Base-by-base conservation (phyloP, 1,140 invertebrate genomes). In the Brachionus manjavacas region DNA sequence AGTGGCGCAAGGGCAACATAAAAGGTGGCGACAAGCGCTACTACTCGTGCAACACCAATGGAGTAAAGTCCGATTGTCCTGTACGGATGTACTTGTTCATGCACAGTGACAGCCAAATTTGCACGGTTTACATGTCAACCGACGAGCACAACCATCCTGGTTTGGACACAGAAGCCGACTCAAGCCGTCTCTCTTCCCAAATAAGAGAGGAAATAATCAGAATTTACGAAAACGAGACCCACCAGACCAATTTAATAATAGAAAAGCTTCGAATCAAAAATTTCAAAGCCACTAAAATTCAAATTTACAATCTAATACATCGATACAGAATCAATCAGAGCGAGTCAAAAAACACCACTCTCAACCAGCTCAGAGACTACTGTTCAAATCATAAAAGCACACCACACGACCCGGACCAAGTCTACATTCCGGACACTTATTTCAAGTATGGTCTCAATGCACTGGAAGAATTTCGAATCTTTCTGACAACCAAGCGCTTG, bases 191-290 rank as follows among this genome's bases (percentile, higher is more conserved):
- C 1, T 70, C 66, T 11, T 11, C 7, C 1, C 12, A 70, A 31
- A 31, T 70, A 1, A 28, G 31, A 4, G 12, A 70, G 12, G 66
- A 70, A 70, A 70, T 70, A 28, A 70, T 70, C 31, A 8, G 66
- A 70, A 70, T 70, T 70, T 70, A 70, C n/a, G 66, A 70, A 70
- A 70, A 70, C 31, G 66, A 70, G 28, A 70, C 66, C 25, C 28
- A 35, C 16, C 20, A 70, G n/a, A 70, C 28, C 12, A 70, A 31
- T 70, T 31, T 70, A 70, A 70, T 70, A 31, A 70, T 70, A 12
- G 66, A 70, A 12, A 35, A 28, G 25, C 66, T 70, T n/a, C 25
- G 28, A n/a, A n/a, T 31, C 14, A 70, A 70, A 31, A 25, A 70
- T 28, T n/a, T 70, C 14, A 70, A 70, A 70, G 66, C 66, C 7